phyloP scores from a whole-genome alignment of 1,140 invertebrate species.

The Mylabris phalerata region DNA sequence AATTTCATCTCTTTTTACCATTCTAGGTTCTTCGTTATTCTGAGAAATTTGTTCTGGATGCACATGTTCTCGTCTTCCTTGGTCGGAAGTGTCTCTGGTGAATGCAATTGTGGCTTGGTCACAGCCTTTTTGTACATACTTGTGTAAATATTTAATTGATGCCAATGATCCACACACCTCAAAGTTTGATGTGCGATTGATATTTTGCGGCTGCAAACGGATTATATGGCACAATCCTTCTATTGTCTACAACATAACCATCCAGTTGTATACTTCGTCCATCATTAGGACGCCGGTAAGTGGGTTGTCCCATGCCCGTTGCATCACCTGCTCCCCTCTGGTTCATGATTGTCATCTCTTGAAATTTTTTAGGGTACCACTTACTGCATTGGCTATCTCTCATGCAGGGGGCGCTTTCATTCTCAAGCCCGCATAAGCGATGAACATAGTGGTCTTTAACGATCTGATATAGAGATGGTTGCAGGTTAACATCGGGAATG shows the following conservation, averaged over 20 bases:
- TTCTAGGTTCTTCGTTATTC: too few relatives aligned
- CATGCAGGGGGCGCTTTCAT: conserved; percentile 11
- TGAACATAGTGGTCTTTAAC: conserved; percentile 46
- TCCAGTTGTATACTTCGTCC: too few relatives aligned
- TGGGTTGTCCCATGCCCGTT: too few relatives aligned
- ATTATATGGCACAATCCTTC: conserved; percentile 12
- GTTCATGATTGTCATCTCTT: not conserved
- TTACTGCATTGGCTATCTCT: conserved; percentile 6
- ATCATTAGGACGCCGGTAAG: too few relatives aligned
- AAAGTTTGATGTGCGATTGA: conserved; percentile 7
- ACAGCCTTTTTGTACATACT: not conserved
- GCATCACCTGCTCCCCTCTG: not conserved
- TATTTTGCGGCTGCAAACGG: not conserved
- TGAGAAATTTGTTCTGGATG: too few relatives aligned
- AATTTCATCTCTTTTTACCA: too few relatives aligned
- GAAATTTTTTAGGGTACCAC: not conserved
- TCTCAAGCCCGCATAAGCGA: conserved; percentile 41
- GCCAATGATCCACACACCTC: not conserved
- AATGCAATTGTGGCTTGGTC: too few relatives aligned
- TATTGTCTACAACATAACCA: not conserved
- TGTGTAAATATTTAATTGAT: conserved; percentile 6
- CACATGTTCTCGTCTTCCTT: too few relatives aligned
- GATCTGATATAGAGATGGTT: conserved; percentile 41
- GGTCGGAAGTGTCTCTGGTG: too few relatives aligned
- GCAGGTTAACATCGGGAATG: conserved; percentile 44